Percentiles rank a stretch among this genome's conserved stretches.
phyloP scores from a whole-genome alignment of 2,113 vertebrate species.

The Penelope pileata region DNA sequence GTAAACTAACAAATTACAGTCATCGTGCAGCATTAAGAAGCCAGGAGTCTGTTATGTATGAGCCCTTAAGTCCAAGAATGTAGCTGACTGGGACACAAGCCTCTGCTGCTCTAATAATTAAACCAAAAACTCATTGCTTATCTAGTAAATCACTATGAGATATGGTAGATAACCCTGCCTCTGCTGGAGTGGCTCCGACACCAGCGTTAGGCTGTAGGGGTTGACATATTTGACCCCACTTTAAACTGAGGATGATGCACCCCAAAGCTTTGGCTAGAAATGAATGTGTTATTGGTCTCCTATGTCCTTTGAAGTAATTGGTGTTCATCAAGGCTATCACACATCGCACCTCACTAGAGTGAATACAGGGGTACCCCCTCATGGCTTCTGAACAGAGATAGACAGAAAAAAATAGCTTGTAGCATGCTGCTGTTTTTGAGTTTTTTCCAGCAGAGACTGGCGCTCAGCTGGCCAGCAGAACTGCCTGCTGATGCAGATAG shows the following conservation, averaged over 20 bases:
- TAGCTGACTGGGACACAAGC: no score
- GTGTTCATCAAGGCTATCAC: neutral
- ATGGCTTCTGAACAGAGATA: neutral
- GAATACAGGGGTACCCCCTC: neutral
- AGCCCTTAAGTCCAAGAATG: neutral
- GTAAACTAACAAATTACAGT: neutral
- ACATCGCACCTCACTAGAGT: neutral
- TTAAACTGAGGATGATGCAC: neutral
- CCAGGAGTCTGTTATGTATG: neutral
- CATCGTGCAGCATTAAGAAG: neutral
- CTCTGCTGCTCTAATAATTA: neutral
- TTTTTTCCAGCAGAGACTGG: rapidly evolving
- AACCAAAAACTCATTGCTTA: neutral
- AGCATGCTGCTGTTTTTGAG: neutral
- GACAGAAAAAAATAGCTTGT: neutral
- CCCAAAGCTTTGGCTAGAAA: neutral
- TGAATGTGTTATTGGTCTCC: neutral
- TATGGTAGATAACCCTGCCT: neutral
- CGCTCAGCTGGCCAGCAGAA: neutral
- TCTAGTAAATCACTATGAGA: neutral
- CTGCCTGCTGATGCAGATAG: neutral
- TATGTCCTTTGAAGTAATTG: neutral
- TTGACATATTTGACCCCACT: neutral
- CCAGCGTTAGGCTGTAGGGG: rapidly evolving
- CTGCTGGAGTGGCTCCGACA: neutral